Evolutionary conservation across 2,888 invertebrate species (phyloP).

Genomic region (Carcina quercana): DNA sequence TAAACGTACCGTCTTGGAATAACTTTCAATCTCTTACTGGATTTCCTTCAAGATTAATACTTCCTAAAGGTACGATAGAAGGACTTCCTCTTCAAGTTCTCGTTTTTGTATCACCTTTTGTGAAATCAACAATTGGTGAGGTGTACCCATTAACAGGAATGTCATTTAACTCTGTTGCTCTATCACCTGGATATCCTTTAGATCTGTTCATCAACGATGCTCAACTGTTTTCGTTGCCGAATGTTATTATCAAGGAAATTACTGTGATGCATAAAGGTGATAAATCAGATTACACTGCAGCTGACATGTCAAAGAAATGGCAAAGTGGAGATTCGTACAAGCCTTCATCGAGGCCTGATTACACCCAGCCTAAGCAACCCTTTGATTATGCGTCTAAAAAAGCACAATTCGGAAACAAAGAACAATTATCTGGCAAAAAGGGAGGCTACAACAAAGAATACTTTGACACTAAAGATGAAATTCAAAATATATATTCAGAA

Average conservation of each 20-base stretch:
- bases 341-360: conserved; percentile 21
- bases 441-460: conserved; percentile 12
- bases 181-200: conserved; percentile 81
- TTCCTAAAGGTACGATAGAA: conserved; percentile 80
- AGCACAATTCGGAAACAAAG: conserved; percentile 13
- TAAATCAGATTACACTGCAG: conserved; percentile 28
- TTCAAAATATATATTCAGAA: neutral
- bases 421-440: conserved; percentile 10
- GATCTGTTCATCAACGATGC: conserved; percentile 76
- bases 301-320: conserved; percentile 28
- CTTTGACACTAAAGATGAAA: neutral
- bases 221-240: conserved; percentile 47
- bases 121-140: conserved; percentile 37
- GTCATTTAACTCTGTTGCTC: conserved; percentile 49
- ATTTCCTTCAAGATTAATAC: conserved; percentile 79
- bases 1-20: conserved; percentile 65
- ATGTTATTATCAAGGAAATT: conserved; percentile 49
- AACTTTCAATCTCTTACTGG: conserved; percentile 70
- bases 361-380: conserved; percentile 15
- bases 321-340: conserved; percentile 21
- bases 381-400: conserved; percentile 25
- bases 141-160: conserved; percentile 45
- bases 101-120: conserved; percentile 74
- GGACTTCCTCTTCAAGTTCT: conserved; percentile 79
- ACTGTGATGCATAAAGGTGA: conserved; percentile 43